Conservation (phyloP, 2,888 invertebrate species). For the Alloplasta piceator region DNA sequence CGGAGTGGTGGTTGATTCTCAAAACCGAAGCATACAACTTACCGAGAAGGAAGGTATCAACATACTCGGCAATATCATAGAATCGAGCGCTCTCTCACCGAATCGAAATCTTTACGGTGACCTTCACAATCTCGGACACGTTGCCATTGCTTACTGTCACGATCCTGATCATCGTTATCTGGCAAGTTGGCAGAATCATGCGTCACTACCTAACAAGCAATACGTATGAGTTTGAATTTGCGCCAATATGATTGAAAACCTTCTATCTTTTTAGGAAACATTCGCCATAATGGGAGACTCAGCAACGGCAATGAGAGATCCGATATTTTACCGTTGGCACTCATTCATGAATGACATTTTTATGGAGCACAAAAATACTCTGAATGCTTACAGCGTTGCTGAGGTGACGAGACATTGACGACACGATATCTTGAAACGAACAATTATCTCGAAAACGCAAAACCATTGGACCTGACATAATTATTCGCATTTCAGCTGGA, state of each 20-base stretch:
- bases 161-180: conserved; percentile 91
- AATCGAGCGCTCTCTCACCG: conserved; percentile 87
- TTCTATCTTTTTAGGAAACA: conserved; percentile 86
- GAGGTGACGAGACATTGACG: conserved; percentile 83
- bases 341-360: conserved; percentile 91
- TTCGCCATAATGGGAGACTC: conserved; percentile 93
- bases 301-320: conserved; percentile 94
- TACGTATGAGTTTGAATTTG: background rate
- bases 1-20: conserved; percentile 85
- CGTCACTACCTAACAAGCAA: background rate
- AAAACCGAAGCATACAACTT: conserved; percentile 85
- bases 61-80: conserved; percentile 91
- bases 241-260: background rate
- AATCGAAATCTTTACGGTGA: conserved; percentile 91
- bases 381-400: conserved; percentile 87
- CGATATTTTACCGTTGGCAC: conserved; percentile 94
- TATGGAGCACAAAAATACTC: conserved; percentile 88
- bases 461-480: background rate
- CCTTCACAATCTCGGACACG: conserved; percentile 93
- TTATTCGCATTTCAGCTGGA: conserved; percentile 84
- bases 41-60: conserved; percentile 90
- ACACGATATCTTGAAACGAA: background rate
- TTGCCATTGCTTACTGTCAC: conserved; percentile 90
- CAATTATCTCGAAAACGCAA: background rate
- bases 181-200: conserved; percentile 82